phyloP scores from a whole-genome alignment of 2,797 vertebrate species.

The Perodicticus potto region DNA sequence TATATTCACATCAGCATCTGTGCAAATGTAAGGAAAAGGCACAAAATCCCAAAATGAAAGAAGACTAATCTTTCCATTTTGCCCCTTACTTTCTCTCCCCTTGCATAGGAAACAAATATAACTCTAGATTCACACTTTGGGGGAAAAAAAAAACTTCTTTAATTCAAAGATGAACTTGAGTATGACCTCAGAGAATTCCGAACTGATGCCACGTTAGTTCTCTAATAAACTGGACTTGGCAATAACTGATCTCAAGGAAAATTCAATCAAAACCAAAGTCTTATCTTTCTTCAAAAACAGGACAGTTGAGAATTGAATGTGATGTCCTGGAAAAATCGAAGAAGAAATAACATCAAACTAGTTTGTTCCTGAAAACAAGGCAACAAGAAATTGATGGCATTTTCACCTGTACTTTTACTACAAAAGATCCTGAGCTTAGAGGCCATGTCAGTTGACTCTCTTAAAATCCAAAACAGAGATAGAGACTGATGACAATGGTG shows the following conservation, averaged over 20 bases:
- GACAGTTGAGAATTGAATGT: slow-evolving; percentile 83
- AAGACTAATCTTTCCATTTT: slow-evolving; percentile 10
- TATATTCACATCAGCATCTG: neutral
- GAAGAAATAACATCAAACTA: slow-evolving; percentile 78
- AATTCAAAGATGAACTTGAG: slow-evolving; percentile 80
- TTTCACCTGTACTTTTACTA: slow-evolving; percentile 77
- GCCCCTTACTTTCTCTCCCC: neutral
- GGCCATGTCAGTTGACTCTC: slow-evolving; percentile 56
- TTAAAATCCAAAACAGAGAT: slow-evolving; percentile 55
- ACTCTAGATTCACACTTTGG: slow-evolving; percentile 47
- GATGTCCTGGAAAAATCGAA: slow-evolving; percentile 82
- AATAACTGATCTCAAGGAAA: slow-evolving; percentile 84
- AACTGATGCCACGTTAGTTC: slow-evolving; percentile 68
- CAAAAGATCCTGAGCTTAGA: slow-evolving; percentile 60
- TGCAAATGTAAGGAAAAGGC: slow-evolving; percentile 34
- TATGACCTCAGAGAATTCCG: slow-evolving; percentile 81
- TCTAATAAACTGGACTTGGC: slow-evolving; percentile 81
- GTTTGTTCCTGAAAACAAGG: slow-evolving; percentile 81
- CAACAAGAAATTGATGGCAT: slow-evolving; percentile 78
- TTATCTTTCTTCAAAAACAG: slow-evolving; percentile 83
- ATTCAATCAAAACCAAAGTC: slow-evolving; percentile 83
- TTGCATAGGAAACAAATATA: slow-evolving; percentile 65
- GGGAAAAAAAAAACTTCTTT: slow-evolving; percentile 45
- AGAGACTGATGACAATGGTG: slow-evolving; percentile 27
- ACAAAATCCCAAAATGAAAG: neutral